Evolutionary conservation across 1,140 invertebrate species (phyloP).

Genomic region (Calosoma granatense): DNA sequence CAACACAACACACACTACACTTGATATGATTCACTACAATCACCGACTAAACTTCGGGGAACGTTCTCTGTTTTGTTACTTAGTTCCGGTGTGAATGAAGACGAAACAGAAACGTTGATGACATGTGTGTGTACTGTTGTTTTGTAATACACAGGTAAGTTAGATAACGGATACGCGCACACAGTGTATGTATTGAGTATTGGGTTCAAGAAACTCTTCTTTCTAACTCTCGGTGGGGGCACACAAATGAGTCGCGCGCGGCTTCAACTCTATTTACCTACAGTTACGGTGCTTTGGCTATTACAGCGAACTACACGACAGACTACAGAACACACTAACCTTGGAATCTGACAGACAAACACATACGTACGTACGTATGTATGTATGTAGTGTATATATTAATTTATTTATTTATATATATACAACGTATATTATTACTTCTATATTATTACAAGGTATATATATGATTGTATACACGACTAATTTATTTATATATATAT

Average conservation of each 20-base stretch:
- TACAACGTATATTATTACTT: neutral
- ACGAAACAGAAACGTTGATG: too few relatives aligned
- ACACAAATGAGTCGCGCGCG: neutral
- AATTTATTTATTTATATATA: neutral
- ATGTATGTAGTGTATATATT: too few relatives aligned
- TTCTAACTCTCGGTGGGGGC: neutral
- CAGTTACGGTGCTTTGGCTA: too few relatives aligned
- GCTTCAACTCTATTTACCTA: neutral
- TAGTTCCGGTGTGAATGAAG: neutral
- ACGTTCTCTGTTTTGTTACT: too few relatives aligned
- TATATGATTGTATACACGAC: slow-evolving; percentile 3
- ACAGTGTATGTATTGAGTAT: neutral
- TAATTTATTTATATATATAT: too few relatives aligned
- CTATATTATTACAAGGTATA: neutral
- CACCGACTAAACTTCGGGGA: too few relatives aligned
- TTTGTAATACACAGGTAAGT: neutral
- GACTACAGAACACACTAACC: neutral
- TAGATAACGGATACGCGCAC: too few relatives aligned
- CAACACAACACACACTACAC: too few relatives aligned
- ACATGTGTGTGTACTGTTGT: too few relatives aligned
- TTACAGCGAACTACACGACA: too few relatives aligned
- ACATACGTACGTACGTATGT: neutral
- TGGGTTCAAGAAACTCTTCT: slow-evolving; percentile 1
- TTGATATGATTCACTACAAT: too few relatives aligned
- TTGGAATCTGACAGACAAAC: slow-evolving; percentile 3